phyloP scores from a whole-genome alignment of 1,140 invertebrate genomes.

The Luehdorfia chinensis region DNA sequence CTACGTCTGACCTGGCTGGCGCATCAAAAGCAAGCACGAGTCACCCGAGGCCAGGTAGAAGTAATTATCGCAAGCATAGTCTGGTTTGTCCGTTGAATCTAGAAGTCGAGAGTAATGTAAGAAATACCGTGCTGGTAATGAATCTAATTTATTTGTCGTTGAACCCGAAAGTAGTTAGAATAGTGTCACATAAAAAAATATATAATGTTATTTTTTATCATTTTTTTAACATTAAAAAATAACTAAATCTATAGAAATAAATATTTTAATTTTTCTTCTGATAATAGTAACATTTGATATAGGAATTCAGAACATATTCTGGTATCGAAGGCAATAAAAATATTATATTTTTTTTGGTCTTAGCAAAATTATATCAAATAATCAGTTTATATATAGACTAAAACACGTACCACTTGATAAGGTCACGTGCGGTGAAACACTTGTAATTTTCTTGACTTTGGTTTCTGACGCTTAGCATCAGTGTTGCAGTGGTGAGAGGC shows the following conservation, averaged over 20 bases:
- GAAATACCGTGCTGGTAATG: constrained; percentile 4
- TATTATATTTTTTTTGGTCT: no score
- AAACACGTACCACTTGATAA: no score
- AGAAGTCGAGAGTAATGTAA: constrained; percentile 1
- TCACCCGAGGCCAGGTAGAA: constrained; percentile 13
- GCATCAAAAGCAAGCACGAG: constrained; percentile 24
- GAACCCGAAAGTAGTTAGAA: background rate
- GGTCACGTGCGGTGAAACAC: no score
- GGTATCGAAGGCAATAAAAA: no score
- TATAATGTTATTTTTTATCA: background rate
- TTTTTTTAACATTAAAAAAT: background rate
- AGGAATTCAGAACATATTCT: no score
- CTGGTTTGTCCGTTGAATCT: constrained; percentile 14
- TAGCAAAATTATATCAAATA: no score
- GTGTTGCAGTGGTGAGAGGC: no score
- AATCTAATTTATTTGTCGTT: constrained; percentile 2
- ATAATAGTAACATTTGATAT: background rate
- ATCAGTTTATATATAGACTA: no score
- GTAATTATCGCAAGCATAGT: constrained; percentile 20
- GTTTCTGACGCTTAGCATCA: no score
- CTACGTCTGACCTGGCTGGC: constrained; percentile 18
- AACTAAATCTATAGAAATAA: background rate
- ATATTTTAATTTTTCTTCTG: background rate
- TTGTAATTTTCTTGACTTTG: no score
- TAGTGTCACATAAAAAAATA: background rate